Percentiles rank a stretch among this genome's conserved stretches.
Evolutionary conservation across 2,888 invertebrate genomes (phyloP).

Genomic region (Euspilapteryx auroguttella): DNA sequence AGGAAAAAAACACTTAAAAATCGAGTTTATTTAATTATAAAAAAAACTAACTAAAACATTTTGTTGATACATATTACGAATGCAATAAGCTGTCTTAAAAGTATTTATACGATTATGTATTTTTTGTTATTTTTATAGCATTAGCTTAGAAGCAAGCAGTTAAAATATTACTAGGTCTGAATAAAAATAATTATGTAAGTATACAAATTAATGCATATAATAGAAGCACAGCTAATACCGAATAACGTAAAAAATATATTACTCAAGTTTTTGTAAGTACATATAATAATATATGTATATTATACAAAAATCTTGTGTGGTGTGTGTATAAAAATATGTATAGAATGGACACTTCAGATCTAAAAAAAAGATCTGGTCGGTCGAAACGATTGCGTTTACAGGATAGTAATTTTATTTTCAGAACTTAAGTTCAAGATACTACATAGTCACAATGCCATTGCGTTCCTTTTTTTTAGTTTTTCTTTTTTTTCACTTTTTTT

Average conservation of each 20-base stretch:
- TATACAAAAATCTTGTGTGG: slow-evolving; percentile 50
- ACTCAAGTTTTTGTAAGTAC: slow-evolving; percentile 23
- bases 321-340: slow-evolving; percentile 45
- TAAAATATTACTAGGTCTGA: too few species aligned
- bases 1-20: slow-evolving; percentile 14
- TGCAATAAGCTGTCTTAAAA: slow-evolving; percentile 46
- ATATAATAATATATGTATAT: slow-evolving; percentile 13
- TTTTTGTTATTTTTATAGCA: too few species aligned
- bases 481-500: slow-evolving; percentile 15
- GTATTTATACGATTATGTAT: too few species aligned
- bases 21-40: slow-evolving; percentile 31
- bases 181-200: too few species aligned
- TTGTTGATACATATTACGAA: too few species aligned
- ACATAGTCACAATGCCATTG: slow-evolving; percentile 50
- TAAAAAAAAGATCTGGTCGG: slow-evolving; percentile 52
- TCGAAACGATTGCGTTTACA: slow-evolving; percentile 57
- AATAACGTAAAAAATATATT: not conserved
- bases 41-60: slow-evolving; percentile 38
- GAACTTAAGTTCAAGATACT: slow-evolving; percentile 6
- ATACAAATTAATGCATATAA: too few species aligned
- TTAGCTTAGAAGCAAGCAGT: not conserved
- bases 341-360: slow-evolving; percentile 49
- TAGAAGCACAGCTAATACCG: too few species aligned
- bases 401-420: slow-evolving; percentile 41
- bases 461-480: slow-evolving; percentile 16